Evolutionary conservation across 2,113 vertebrate genomes (phyloP), one percentile per base, ranked within the genome.

Genomic region (Corydoras maculifer): DNA sequence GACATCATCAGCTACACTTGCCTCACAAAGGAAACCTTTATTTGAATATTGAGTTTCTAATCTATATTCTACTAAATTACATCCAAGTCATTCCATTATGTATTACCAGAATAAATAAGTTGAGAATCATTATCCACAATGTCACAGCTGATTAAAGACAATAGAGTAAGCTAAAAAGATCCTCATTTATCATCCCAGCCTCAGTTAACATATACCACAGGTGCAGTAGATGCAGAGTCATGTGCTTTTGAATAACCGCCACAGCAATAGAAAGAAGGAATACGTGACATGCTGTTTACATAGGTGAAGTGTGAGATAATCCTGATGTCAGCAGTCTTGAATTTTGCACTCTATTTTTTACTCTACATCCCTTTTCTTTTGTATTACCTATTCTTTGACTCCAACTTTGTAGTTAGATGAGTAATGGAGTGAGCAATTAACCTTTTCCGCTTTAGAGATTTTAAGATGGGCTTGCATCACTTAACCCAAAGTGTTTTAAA

Each of bases 401-500:
- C 58, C 25, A 32, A 12, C 57, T 58, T 76, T 79, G 57, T 29
- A 54, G 80, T 67, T 79, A 65, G 78, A 73, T 78, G 81, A 73
- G 81, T 82, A 82, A 85, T 79, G 70, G 74, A 65, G 61, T 65
- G 58, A 74, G 77, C 82, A 84, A 83, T 87, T 85, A 87, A 84
- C 84, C 84, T 87, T 86, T 87, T 85, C 84, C 80, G 82, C 84
- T 86, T 85, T 83, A 78, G 74, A 83, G 80, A 70, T 78, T 85
- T 87, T 80, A 80, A 82, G 81, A 83, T 82, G 77, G 78, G 73
- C 78, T 78, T 76, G 60, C 79, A 69, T 74, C 79, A 61, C 74
- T 74, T 63, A 80, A 69, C 62, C 76, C 81, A 76, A 79, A 78
- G 82, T 78, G 78, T 72, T 81, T 75, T 83, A 87, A 86, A 86